phyloP scores from a whole-genome alignment of 1,140 invertebrate species.

The Drosophila kikkawai region DNA sequence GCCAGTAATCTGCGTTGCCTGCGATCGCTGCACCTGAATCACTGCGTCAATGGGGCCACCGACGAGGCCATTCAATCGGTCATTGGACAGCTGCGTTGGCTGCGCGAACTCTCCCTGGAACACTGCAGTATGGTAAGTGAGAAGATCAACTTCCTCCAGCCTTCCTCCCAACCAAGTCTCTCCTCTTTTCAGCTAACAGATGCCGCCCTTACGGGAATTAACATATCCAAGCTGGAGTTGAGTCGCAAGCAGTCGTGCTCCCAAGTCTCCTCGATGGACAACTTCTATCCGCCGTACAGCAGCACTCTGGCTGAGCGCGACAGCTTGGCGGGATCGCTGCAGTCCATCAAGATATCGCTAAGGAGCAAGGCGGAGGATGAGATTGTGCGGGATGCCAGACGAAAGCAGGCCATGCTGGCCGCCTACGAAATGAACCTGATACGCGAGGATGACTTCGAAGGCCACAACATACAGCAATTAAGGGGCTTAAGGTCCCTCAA shows the following conservation, averaged over 20 bases:
- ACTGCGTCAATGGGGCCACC: slow-evolving; percentile 89
- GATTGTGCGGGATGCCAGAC: slow-evolving; percentile 88
- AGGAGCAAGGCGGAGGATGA: slow-evolving; percentile 89
- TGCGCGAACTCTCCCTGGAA: slow-evolving; percentile 88
- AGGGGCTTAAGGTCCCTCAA: slow-evolving; percentile 87
- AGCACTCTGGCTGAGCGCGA: slow-evolving; percentile 47
- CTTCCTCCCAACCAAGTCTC: too few relatives aligned
- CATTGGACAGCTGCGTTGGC: slow-evolving; percentile 87
- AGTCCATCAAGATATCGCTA: slow-evolving; percentile 86
- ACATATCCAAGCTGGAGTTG: slow-evolving; percentile 80
- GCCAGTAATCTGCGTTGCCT: slow-evolving; percentile 87
- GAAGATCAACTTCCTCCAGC: neutral
- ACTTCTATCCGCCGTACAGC: slow-evolving; percentile 69
- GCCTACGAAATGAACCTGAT: slow-evolving; percentile 87
- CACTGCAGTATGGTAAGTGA: slow-evolving; percentile 88
- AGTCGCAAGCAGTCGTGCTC: slow-evolving; percentile 52
- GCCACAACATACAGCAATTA: slow-evolving; percentile 87
- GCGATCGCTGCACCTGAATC: slow-evolving; percentile 88
- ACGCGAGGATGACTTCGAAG: slow-evolving; percentile 83
- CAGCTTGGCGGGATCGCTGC: slow-evolving; percentile 49
- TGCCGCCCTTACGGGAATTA: slow-evolving; percentile 88
- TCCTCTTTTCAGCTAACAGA: slow-evolving; percentile 85
- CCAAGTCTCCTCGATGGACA: slow-evolving; percentile 48
- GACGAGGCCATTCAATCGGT: slow-evolving; percentile 88
- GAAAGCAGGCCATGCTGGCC: slow-evolving; percentile 87